A percentile compares a stretch with the other conserved stretches of the same genome.
phyloP scores from a whole-genome alignment of 2,797 vertebrate genomes.

The Centropyge bicolor region DNA sequence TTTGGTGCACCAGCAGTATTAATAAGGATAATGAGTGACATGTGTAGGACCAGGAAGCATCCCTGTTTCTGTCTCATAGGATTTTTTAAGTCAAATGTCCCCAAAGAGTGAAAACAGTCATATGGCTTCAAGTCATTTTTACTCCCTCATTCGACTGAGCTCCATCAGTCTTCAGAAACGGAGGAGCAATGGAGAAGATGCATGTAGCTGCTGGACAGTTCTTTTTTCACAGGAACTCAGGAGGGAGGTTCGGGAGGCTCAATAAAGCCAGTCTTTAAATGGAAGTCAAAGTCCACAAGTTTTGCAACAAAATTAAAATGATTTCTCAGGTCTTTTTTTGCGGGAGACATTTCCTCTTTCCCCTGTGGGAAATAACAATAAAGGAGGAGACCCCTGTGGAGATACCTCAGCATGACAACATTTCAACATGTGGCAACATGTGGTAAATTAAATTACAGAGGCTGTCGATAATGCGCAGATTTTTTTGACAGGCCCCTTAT shows the following conservation, averaged over 20 bases:
- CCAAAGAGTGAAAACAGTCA: conserved; percentile 44
- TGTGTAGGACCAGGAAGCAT: conserved; percentile 19
- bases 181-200: conserved; percentile 15
- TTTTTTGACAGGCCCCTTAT: conserved; percentile 59
- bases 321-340: conserved; percentile 43
- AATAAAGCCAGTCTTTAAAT: conserved; percentile 45
- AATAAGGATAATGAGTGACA: conserved; percentile 70
- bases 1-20: conserved; percentile 67
- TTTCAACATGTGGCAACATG: conserved; percentile 64
- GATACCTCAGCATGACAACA: conserved; percentile 64
- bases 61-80: conserved; percentile 54
- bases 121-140: conserved; percentile 63
- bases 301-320: conserved; percentile 50
- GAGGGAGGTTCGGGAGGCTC: conserved; percentile 25
- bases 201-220: conserved; percentile 31
- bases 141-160: conserved; percentile 35
- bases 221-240: conserved; percentile 23
- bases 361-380: conserved; percentile 23
- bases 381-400: conserved; percentile 39
- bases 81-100: conserved; percentile 28
- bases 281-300: conserved; percentile 48
- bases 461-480: conserved; percentile 69
- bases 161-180: conserved; percentile 48
- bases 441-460: conserved; percentile 77
- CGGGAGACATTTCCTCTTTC: conserved; percentile 32